Conservation (phyloP, 2,113 vertebrate species). For the Natator depressus region DNA sequence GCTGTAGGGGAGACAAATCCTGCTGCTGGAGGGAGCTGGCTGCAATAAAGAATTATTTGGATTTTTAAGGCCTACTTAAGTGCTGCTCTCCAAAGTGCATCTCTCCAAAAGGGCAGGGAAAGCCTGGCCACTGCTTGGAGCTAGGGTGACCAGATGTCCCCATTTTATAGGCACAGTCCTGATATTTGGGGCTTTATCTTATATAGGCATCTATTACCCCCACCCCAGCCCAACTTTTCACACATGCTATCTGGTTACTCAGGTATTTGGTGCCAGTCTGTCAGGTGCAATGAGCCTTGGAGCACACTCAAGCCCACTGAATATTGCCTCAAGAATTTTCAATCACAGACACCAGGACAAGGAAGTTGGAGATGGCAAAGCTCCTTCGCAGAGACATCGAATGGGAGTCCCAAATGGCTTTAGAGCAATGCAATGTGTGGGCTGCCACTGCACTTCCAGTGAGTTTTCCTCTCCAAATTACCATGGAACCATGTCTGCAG, state of each 20-base stretch:
- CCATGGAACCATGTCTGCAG: background rate
- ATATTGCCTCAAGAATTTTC: background rate
- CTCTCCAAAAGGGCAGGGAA: background rate
- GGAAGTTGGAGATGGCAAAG: background rate
- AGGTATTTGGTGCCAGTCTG: background rate
- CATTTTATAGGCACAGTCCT: too few species aligned
- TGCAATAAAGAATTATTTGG: background rate
- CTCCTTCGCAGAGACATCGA: background rate
- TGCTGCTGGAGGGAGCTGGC: background rate
- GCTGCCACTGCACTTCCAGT: background rate
- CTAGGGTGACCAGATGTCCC: too few species aligned
- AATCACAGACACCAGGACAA: background rate
- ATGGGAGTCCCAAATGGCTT: background rate
- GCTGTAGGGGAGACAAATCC: background rate
- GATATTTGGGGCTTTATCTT: too few species aligned
- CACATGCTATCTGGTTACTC: background rate
- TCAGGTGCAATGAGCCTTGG: background rate
- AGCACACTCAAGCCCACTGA: background rate
- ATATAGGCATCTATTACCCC: too few species aligned
- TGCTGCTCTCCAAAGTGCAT: background rate
- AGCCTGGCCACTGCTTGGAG: background rate
- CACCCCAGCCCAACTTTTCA: too few species aligned
- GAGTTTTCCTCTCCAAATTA: rapidly evolving
- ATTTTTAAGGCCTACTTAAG: background rate
- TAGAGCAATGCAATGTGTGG: background rate